Conservation (phyloP, 2,888 invertebrate genomes). For the Hirtodrosophila duncani region DNA sequence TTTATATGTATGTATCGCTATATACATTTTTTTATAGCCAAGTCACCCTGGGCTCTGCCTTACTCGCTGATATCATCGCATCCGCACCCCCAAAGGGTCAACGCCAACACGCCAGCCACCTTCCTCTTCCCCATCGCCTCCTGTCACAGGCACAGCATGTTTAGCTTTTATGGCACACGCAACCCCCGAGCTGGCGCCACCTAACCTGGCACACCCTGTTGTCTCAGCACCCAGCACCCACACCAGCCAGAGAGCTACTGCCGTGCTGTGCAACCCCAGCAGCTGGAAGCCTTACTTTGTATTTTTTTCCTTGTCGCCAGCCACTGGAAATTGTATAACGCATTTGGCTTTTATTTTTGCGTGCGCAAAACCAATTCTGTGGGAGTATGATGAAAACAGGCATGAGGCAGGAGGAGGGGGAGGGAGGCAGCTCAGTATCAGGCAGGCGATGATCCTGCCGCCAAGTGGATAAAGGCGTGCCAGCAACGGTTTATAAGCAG, state of each 20-base stretch:
- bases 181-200: too few species aligned
- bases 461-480: conserved; percentile 12
- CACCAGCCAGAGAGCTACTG: neutral
- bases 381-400: neutral
- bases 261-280: conserved; percentile 26
- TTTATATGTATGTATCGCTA: too few species aligned
- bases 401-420: too few species aligned
- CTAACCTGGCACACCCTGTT: conserved; percentile 46
- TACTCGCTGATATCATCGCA: conserved; percentile 27
- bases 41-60: neutral
- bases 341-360: conserved; percentile 3
- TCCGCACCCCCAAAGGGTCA: conserved; percentile 17
- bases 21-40: too few species aligned
- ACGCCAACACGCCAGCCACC: conserved; percentile 9
- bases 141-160: conserved; percentile 7
- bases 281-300: conserved; percentile 26
- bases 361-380: conserved; percentile 3
- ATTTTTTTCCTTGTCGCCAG: conserved; percentile 7
- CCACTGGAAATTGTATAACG: conserved; percentile 51
- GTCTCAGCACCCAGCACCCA: neutral
- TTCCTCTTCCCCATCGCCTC: neutral
- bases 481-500: conserved; percentile 43
- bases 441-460: conserved; percentile 35
- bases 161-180: too few species aligned
- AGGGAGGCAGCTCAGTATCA: too few species aligned